These are phyloP conservation scores for Anagrus nilaparvatae DNA, from an alignment of 1,140 invertebrate genomes.

Conservation along the genomic window DNA sequence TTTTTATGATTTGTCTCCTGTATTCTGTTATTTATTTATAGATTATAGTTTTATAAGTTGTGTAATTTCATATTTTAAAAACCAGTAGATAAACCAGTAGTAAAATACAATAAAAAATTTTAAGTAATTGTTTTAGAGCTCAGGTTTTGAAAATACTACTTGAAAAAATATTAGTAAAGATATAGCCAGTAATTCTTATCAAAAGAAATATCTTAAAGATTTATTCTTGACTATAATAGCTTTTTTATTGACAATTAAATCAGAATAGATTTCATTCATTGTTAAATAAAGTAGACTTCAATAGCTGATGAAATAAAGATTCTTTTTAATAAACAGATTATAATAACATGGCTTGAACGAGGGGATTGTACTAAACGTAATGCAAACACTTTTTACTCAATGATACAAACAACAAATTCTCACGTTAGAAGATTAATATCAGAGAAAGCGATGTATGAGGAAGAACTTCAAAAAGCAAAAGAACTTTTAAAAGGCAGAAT, in stretches of 20 bases:
- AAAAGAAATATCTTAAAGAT: too few relatives aligned
- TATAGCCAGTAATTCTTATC: too few relatives aligned
- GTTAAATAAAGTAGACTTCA: not conserved
- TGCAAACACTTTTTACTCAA: conserved; percentile 81
- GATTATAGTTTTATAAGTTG: not conserved
- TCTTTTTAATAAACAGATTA: conserved; percentile 45
- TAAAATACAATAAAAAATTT: too few relatives aligned
- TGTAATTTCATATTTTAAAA: not conserved
- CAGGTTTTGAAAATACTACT: too few relatives aligned
- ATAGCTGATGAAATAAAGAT: not conserved
- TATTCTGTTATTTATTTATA: not conserved
- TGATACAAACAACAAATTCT: conserved; percentile 88
- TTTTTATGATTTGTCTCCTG: too few relatives aligned
- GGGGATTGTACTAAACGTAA: conserved; percentile 86
- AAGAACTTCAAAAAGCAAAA: conserved; percentile 73
- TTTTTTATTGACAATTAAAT: too few relatives aligned
- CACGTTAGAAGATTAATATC: conserved; percentile 73
- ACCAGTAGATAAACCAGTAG: too few relatives aligned
- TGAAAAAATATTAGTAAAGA: too few relatives aligned
- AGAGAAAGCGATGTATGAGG: conserved; percentile 77
- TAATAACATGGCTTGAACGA: conserved; percentile 80
- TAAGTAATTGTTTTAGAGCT: too few relatives aligned
- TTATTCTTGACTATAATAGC: too few relatives aligned
- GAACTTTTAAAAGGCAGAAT: conserved; percentile 70
- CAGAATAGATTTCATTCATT: too few relatives aligned